A percentile compares a stretch with the other conserved stretches of the same genome.
phyloP scores from a whole-genome alignment of 2,888 invertebrate genomes.

The Drosophila aldrichi region DNA sequence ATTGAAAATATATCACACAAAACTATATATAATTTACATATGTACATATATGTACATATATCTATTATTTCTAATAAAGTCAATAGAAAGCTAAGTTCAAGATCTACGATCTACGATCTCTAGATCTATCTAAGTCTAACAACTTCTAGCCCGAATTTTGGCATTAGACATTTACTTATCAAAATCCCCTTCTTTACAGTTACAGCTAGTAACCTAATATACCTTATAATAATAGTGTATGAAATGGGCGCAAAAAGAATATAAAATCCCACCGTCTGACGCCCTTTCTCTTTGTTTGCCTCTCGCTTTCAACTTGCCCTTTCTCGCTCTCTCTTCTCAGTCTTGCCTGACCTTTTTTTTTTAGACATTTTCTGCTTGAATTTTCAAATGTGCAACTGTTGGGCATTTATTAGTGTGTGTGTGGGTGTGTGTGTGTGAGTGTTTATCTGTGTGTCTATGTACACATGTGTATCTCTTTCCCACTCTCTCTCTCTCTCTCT shows the following conservation, averaged over 20 bases:
- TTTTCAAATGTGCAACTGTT: constrained; percentile 72
- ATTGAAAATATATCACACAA: too few species aligned
- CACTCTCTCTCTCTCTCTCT: not conserved
- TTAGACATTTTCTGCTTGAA: constrained; percentile 47
- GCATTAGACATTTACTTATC: too few species aligned
- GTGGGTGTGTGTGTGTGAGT: constrained; percentile 9
- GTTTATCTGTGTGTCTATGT: constrained; percentile 1
- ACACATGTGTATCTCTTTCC: not conserved
- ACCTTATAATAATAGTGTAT: not conserved
- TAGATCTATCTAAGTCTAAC: too few species aligned
- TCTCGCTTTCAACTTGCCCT: not conserved
- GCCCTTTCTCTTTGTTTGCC: constrained; percentile 9
- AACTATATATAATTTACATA: too few species aligned
- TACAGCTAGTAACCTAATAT: too few species aligned
- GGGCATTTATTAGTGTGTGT: constrained; percentile 56
- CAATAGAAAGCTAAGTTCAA: too few species aligned
- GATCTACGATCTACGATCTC: too few species aligned
- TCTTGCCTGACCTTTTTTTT: constrained; percentile 43
- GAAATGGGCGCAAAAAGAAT: constrained; percentile 22
- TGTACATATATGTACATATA: too few species aligned
- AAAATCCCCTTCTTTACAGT: not conserved
- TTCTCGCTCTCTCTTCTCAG: constrained; percentile 20
- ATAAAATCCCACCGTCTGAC: constrained; percentile 3
- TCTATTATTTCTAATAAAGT: too few species aligned
- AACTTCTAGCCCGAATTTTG: too few species aligned